Conservation (phyloP, 2,797 vertebrate species). For the Muraenolepis orangiensis region DNA sequence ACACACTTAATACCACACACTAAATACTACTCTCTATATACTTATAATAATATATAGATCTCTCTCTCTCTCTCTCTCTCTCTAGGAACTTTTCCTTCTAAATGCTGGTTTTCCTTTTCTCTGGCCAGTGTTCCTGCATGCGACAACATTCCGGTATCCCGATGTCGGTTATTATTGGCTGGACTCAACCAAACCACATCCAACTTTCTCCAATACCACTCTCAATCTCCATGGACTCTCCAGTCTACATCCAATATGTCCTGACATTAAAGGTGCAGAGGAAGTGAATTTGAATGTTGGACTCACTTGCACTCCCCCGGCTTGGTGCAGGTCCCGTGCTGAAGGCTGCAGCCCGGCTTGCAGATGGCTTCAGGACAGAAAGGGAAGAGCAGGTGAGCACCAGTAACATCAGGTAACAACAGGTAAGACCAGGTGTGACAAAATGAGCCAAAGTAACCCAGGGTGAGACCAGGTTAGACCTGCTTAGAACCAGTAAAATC, state of each 20-base stretch:
- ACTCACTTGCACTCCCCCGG: constrained; percentile 94
- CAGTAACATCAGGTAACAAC: not conserved
- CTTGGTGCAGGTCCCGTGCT: constrained; percentile 78
- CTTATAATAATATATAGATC: no score
- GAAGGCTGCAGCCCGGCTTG: constrained; percentile 87
- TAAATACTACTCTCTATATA: not conserved
- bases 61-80: constrained; percentile 1
- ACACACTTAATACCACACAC: not conserved
- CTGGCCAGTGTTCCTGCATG: not conserved
- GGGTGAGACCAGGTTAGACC: no score
- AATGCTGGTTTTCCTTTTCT: not conserved
- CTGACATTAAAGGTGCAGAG: no score
- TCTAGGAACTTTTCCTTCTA: not conserved
- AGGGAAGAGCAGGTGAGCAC: constrained; percentile 1
- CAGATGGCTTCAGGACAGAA: constrained; percentile 79
- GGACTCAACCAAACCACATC: constrained; percentile 13
- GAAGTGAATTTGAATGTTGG: not conserved
- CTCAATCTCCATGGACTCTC: no score
- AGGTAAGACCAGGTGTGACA: not conserved
- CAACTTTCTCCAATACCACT: not conserved
- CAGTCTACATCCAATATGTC: no score
- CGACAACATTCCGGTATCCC: constrained; percentile 10
- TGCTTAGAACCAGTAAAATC: no score
- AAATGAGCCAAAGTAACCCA: not conserved
- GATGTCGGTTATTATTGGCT: constrained; percentile 58